A percentile compares a stretch with the other conserved stretches of the same genome.
Evolutionary conservation across 2,888 invertebrate species (phyloP).

Genomic region (Lepidochrysops patricia): DNA sequence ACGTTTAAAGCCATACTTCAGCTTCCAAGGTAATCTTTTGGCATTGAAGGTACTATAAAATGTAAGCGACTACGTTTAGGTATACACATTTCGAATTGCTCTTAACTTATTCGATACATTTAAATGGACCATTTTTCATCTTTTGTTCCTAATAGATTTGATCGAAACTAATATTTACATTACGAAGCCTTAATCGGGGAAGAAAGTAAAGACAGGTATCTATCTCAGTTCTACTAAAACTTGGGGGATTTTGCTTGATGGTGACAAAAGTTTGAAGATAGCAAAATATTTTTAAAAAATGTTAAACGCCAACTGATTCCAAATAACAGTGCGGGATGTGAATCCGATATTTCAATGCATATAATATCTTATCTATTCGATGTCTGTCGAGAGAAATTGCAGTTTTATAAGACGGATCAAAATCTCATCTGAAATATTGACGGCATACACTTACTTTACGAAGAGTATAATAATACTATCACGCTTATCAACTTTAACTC

Average conservation of each 20-base stretch:
- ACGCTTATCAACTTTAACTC: constrained; percentile 39
- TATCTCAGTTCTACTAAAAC: background rate
- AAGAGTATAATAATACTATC: constrained; percentile 31
- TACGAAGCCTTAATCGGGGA: constrained; percentile 36
- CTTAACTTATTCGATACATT: constrained; percentile 58
- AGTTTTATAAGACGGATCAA: constrained; percentile 16
- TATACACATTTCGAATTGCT: constrained; percentile 44
- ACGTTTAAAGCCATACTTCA: constrained; percentile 56
- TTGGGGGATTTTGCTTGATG: background rate
- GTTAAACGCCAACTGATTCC: background rate
- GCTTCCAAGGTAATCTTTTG: constrained; percentile 54
- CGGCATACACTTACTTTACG: constrained; percentile 23
- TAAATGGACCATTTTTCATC: constrained; percentile 66
- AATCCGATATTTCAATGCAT: background rate
- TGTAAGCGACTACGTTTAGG: constrained; percentile 45
- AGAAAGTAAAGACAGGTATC: constrained; percentile 18
- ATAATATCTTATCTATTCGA: constrained; percentile 13
- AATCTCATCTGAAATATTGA: constrained; percentile 5
- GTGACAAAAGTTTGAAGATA: background rate
- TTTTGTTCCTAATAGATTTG: constrained; percentile 58
- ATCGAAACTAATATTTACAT: constrained; percentile 54
- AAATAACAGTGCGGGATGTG: background rate
- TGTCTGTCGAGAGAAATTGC: constrained; percentile 10
- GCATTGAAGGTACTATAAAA: constrained; percentile 48
- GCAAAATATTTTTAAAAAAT: background rate